Conservation (phyloP, 2,888 invertebrate genomes). For the Branchipolynoe longqiensis region DNA sequence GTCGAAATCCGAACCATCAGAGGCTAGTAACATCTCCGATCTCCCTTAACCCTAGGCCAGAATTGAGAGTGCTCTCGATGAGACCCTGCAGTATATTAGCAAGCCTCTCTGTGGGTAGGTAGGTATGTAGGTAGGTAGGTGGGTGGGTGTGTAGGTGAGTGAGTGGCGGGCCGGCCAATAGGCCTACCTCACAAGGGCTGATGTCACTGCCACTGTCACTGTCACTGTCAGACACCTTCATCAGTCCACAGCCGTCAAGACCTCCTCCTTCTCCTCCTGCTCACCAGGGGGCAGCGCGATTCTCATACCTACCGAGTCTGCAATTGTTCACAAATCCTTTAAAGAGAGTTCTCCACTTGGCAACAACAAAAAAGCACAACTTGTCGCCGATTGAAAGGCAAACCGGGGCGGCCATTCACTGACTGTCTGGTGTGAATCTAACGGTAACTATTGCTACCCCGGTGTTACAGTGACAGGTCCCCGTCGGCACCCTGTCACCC, state of each 20-base stretch:
- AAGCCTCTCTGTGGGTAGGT: not conserved
- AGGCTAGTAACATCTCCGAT: no score
- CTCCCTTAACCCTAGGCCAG: no score
- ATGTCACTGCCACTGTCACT: no score
- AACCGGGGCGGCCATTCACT: not conserved
- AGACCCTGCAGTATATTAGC: not conserved
- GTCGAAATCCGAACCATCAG: no score
- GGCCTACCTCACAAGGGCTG: no score
- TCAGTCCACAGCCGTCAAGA: not conserved
- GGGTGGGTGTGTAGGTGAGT: not conserved
- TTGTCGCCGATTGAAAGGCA: conserved; percentile 41
- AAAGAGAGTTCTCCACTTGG: conserved; percentile 38
- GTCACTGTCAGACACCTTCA: no score
- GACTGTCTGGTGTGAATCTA: not conserved
- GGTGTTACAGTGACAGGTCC: conserved; percentile 22
- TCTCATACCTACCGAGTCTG: no score
- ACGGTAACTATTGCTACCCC: conserved; percentile 34
- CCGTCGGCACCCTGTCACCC: no score
- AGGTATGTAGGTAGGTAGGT: not conserved
- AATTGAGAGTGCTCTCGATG: no score
- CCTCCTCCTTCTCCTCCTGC: not conserved
- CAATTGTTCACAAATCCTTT: conserved; percentile 34
- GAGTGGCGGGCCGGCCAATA: not conserved
- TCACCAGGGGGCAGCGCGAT: no score
- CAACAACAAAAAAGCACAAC: conserved; percentile 51